Evolutionary conservation across 1,140 invertebrate genomes (phyloP), one percentile per base, ranked within the genome.

Genomic region (Harlomillsia oculata): DNA sequence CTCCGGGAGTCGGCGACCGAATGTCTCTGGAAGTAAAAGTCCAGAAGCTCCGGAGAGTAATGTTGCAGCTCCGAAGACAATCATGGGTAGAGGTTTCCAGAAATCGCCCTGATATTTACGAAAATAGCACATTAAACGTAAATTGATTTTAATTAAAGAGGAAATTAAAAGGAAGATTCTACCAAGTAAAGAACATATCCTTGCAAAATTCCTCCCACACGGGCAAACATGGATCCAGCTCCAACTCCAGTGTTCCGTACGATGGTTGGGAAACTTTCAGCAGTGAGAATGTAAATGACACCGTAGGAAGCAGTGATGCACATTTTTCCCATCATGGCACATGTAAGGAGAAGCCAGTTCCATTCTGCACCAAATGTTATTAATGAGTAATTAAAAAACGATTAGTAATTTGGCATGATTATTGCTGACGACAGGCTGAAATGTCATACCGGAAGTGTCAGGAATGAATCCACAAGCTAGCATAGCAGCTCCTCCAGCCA

Each of bases 181-280:
- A 79, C 78, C 65, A 83, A 62, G 29, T 78, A 74, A 65, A 82
- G 81, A 36, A 85, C 75, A 61, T 80, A 83, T 5, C 87, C 85
- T 1, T 85, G 82, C 41, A 85, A 69, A 62, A 88, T 83, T 30
- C 83, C 84, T 13, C 85, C 85, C 48, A 89, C 70, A 51, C 87
- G 72, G 4, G 85, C 86, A 59, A 79, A 81, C 59, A 82, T 85
- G 0, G 85, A 88, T 26, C 82, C 77, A 5, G 82, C 39, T 13
- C 56, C 56, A 9, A 59, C 46, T 28, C 51, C 52, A 25, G 51
- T 41, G 34, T 59, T 59, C 14, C 88, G 74, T 30, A 91, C 80
- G 5, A 85, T 80, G 1, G 87, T 90, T 1, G 87, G 87, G 66
- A 87, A 88, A 66, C 87, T 82, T 72, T 91, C 87, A 4, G 82